Evolutionary conservation across 1,140 invertebrate species (phyloP), one percentile per base, ranked within the genome.

Genomic region (Vollenhovia emeryi): DNA sequence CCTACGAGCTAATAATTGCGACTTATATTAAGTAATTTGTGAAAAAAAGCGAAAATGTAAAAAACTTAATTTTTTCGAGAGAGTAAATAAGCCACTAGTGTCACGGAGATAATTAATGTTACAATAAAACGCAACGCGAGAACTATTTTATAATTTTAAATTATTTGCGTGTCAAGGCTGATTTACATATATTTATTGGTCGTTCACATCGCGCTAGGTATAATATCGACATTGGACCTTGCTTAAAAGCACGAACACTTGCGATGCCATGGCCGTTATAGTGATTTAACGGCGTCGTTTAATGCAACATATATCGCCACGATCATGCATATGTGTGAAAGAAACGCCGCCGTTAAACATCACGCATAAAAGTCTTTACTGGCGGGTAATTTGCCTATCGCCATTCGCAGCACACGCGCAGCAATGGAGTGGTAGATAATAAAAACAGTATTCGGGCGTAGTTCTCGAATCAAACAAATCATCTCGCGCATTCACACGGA

Each of bases 351-450:
- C 33, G 18, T 71, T 55, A 71, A 80, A 43, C 36, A 80, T 80
- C 64, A 55, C 64, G 64, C 78, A 71, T 80, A 71, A 80, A 80
- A 71, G 50, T 71, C 78, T 80, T 71, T 71, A 80, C 64, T n/a
- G 24, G 24, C 43, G 43, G n/a, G 45, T 73, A 73, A 82, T 82
- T 73, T 73, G 66, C 59, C 27, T 78, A 64, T 64, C 75, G 43
- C 40, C 7, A 82, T 59, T 82, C 18, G 60, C 21, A 27, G 43
- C 24, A 24, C 76, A 36, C 43, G n/a, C 36, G 33, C 60, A 2
- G 75, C 60, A 79, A 68, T 68, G 15, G 24, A 68, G 48, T 4
- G 50, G 33, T 52, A 79, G 62, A 79, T 79, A 79, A 69, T 52
- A 68, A 69, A 69, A 79, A 79, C 76, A 30, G 9, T 79, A 76